Evolutionary conservation across 1,140 invertebrate species (phyloP).

Genomic region (Muscidifurax raptorellus): DNA sequence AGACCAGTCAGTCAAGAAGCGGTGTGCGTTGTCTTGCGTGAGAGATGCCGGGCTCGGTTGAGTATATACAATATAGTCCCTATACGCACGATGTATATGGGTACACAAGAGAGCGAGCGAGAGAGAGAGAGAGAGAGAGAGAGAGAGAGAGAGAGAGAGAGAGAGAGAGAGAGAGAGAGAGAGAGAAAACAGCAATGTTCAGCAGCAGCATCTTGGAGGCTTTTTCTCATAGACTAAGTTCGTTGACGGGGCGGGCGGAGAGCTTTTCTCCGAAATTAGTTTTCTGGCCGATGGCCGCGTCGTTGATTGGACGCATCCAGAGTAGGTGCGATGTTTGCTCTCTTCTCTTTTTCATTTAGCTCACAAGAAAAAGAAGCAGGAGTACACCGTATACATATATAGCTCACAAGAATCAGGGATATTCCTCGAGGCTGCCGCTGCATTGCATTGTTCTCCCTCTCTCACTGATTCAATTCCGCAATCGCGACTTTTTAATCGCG

Average conservation of each 20-base stretch:
- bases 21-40: neutral
- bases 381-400: neutral
- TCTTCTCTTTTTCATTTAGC: neutral
- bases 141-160: too few species aligned
- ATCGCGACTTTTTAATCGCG: neutral
- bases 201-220: neutral
- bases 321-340: neutral
- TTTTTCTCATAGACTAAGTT: neutral
- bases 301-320: neutral
- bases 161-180: too few species aligned
- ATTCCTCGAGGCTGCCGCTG: too few species aligned
- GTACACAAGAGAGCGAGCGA: too few species aligned
- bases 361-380: too few species aligned
- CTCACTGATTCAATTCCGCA: neutral
- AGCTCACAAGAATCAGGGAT: too few species aligned
- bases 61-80: too few species aligned
- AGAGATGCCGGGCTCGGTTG: too few species aligned
- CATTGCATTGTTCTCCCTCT: neutral
- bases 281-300: neutral
- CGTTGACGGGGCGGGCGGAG: neutral
- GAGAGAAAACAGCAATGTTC: too few species aligned
- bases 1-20: slow-evolving; percentile 30
- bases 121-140: too few species aligned
- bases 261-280: neutral
- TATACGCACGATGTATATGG: too few species aligned